Percentiles rank a stretch among this genome's conserved stretches.
Conservation (phyloP, 2,888 invertebrate genomes). For the Synanthedon formicaeformis region DNA sequence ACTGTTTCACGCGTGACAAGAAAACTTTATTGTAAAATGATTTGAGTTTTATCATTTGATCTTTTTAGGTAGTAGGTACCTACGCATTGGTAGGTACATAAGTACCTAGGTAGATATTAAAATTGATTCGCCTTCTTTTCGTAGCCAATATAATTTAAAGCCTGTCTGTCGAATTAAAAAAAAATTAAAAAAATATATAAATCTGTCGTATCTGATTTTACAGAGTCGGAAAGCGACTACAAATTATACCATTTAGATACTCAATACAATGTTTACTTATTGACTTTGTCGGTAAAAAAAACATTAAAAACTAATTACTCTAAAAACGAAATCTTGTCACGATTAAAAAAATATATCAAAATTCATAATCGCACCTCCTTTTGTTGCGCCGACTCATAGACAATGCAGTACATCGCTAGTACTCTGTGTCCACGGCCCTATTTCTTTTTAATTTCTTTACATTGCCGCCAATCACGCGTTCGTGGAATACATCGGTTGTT, state of each 20-base stretch:
- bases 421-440: conserved; percentile 36
- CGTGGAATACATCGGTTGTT: conserved; percentile 28
- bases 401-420: conserved; percentile 20
- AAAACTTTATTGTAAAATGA: background rate
- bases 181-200: too few relatives aligned
- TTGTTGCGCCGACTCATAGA: conserved; percentile 22
- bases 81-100: too few relatives aligned
- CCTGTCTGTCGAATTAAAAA: too few relatives aligned
- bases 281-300: background rate
- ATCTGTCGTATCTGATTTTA: too few relatives aligned
- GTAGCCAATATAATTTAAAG: too few relatives aligned
- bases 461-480: conserved; percentile 34
- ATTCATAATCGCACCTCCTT: conserved; percentile 28
- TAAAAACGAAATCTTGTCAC: conserved; percentile 14
- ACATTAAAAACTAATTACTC: background rate
- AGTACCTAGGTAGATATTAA: too few relatives aligned
- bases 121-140: too few relatives aligned
- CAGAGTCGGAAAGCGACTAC: too few relatives aligned
- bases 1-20: conserved; percentile 20
- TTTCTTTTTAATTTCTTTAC: conserved; percentile 60
- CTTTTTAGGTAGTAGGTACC: too few relatives aligned
- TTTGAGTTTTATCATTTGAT: too few relatives aligned
- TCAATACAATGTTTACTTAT: too few relatives aligned
- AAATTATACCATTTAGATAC: too few relatives aligned
- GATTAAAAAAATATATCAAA: conserved; percentile 30